Conservation (phyloP, 2,888 invertebrate species). For the Papilio demoleus region DNA sequence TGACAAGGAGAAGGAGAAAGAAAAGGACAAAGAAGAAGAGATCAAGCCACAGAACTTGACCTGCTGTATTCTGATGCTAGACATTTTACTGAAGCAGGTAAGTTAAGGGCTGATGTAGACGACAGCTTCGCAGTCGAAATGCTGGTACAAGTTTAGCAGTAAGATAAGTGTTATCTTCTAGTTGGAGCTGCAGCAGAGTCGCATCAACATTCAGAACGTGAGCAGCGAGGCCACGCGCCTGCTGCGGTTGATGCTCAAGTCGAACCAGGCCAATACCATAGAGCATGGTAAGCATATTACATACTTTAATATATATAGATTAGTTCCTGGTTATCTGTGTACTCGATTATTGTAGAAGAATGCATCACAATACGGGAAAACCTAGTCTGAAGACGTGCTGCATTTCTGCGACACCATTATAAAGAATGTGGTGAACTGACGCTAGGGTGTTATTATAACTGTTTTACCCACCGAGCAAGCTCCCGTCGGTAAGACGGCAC, state of each 20-base stretch:
- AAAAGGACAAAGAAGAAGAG: slow-evolving; percentile 68
- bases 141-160: neutral
- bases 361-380: too few relatives aligned
- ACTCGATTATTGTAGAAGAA: neutral
- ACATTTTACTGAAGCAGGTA: slow-evolving; percentile 96
- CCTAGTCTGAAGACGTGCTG: too few relatives aligned
- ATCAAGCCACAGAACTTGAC: slow-evolving; percentile 92
- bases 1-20: slow-evolving; percentile 67
- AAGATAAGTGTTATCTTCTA: slow-evolving; percentile 42
- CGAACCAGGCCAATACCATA: slow-evolving; percentile 73
- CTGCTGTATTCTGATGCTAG: slow-evolving; percentile 98
- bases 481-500: too few relatives aligned
- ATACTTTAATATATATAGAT: neutral
- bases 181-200: slow-evolving; percentile 76
- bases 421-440: too few relatives aligned
- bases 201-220: slow-evolving; percentile 70
- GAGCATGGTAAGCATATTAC: slow-evolving; percentile 65
- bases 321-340: neutral
- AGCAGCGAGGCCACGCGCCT: slow-evolving; percentile 76
- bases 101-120: neutral
- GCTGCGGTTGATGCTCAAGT: slow-evolving; percentile 73
- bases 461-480: too few relatives aligned
- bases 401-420: too few relatives aligned
- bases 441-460: too few relatives aligned
- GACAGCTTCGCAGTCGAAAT: too few relatives aligned